phyloP scores from a whole-genome alignment of 2,113 vertebrate species.

The Tragelaphus scriptus region DNA sequence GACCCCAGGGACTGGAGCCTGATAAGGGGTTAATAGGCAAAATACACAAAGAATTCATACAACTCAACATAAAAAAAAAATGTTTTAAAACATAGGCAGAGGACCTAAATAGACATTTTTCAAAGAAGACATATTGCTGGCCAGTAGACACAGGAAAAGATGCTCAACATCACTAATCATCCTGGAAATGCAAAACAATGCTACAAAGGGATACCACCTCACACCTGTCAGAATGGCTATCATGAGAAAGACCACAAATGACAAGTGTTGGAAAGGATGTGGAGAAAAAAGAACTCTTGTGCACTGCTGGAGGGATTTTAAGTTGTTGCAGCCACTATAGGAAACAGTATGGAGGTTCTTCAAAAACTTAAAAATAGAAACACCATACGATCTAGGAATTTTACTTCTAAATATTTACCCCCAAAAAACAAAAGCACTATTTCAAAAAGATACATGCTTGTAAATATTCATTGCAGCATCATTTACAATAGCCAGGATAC shows the following conservation, averaged over 20 bases:
- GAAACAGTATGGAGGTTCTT: not conserved
- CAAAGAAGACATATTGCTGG: not conserved
- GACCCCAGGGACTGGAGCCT: too few species aligned
- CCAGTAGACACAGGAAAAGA: not conserved
- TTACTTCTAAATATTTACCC: not conserved
- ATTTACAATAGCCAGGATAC: not conserved
- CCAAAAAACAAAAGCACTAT: not conserved
- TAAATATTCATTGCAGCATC: not conserved
- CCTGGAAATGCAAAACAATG: not conserved
- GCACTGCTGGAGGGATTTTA: not conserved
- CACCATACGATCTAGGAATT: not conserved
- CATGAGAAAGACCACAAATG: not conserved
- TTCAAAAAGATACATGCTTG: not conserved
- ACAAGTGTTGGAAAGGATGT: not conserved
- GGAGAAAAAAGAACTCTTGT: not conserved
- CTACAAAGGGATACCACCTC: not conserved
- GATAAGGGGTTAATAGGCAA: not conserved
- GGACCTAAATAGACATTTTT: not conserved
- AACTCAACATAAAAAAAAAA: not conserved
- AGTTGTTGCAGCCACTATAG: not conserved
- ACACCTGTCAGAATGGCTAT: not conserved
- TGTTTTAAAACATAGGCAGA: not conserved
- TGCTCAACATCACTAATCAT: not conserved
- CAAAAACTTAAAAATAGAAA: not conserved
- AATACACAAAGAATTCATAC: not conserved